Evolutionary conservation across 2,113 vertebrate species (phyloP).

Genomic region (Poeciliopsis prolifica): DNA sequence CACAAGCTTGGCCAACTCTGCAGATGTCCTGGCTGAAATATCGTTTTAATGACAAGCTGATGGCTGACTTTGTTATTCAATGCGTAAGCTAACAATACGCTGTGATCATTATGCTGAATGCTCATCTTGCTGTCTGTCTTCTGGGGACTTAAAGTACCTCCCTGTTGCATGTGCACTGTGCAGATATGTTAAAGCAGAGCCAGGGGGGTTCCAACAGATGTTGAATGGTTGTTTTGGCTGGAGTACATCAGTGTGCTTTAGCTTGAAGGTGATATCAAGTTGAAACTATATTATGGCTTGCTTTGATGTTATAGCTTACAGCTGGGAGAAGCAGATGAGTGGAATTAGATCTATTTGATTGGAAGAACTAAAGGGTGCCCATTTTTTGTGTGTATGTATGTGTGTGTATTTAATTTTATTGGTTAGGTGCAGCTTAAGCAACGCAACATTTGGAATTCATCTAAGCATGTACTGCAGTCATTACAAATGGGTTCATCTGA

Average conservation of each 20-base stretch:
- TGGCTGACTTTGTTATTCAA: slow-evolving; percentile 45
- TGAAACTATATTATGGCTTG: slow-evolving; percentile 57
- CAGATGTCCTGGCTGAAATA: slow-evolving; percentile 47
- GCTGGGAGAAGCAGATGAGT: slow-evolving; percentile 56
- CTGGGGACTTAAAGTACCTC: slow-evolving; percentile 44
- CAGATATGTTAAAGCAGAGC: slow-evolving; percentile 63
- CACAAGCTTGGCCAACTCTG: slow-evolving; percentile 38
- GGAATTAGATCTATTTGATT: slow-evolving; percentile 11
- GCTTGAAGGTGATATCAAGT: slow-evolving; percentile 68
- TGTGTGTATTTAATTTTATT: slow-evolving; percentile 7
- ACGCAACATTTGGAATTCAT: neutral
- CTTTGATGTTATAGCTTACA: slow-evolving; percentile 63
- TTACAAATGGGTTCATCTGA: neutral
- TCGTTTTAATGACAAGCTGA: slow-evolving; percentile 57
- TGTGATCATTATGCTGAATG: slow-evolving; percentile 44
- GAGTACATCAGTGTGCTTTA: slow-evolving; percentile 50
- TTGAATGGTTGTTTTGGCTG: slow-evolving; percentile 69
- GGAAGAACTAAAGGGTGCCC: slow-evolving; percentile 14
- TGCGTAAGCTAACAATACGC: slow-evolving; percentile 39
- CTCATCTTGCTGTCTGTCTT: slow-evolving; percentile 49
- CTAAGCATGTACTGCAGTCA: neutral
- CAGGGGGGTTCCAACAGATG: slow-evolving; percentile 69
- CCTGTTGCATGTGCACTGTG: slow-evolving; percentile 28
- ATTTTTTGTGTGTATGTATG: neutral
- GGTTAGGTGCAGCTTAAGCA: slow-evolving; percentile 3